Base-by-base conservation (phyloP, 2,113 vertebrate genomes). In the Leucopsar rothschildi region DNA sequence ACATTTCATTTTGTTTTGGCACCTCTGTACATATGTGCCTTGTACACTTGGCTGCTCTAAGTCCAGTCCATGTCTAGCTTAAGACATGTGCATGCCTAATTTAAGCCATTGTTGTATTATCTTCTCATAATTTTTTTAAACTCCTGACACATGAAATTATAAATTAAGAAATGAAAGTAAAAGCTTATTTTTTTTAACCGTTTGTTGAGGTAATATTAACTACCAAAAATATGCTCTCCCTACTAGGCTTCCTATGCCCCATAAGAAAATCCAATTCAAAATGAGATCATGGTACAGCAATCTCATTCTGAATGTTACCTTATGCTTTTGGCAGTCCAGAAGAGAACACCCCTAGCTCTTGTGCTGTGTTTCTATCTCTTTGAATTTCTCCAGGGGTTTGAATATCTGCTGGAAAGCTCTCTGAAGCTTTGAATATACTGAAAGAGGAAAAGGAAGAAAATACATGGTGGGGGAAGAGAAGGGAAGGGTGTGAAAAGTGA, bases 381-480 rank as follows among this genome's bases (percentile, higher is more conserved):
- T 87, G 85, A 93, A 96, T 96, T 95, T 97, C 65, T 97, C 85
- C 75, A 86, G 83, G 82, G 90, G 82, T 40, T 87, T 93, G 70
- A 93, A 92, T 95, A 49, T 92, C 90, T 95, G 63, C 68, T 95
- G 93, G 96, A 95, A 96, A 95, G 90, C 95, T 53, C 59, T 85
- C 79, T 63, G 53, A 37, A 79, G 64, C 64, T 94, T 80, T 94
- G 94, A 94, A 91, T 80, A 64, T 37, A 82, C 72, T 93, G 61
- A 90, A 86, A 83, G 69, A 90, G 83, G 56, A 96, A 85, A 95
- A 63, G 29, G 70, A 49, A 76, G 66, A 31, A 78, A 95, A 69
- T 23, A 31, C 1, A 10, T 61, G 82, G n/a, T 28, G 15, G 72
- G 25, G 61, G 49, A 57, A 80, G 59, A 61, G 61, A 86, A 83